These are phyloP conservation scores for Ischnus inquisitorius DNA, from an alignment of 2,888 invertebrate genomes.

Conservation along the genomic window DNA sequence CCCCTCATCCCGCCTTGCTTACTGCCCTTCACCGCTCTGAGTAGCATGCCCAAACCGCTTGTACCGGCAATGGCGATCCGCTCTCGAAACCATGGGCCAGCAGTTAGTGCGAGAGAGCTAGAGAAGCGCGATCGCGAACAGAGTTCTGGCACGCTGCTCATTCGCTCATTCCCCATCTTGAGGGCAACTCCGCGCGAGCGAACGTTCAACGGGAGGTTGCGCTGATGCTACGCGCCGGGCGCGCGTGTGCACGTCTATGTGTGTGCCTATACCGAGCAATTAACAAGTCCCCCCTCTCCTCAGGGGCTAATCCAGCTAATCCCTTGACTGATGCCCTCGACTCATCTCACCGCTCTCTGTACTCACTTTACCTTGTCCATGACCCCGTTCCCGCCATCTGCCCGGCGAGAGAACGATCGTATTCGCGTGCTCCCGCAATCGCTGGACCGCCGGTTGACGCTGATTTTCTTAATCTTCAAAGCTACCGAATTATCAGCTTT, in stretches of 20 bases:
- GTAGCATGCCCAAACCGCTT: conserved; percentile 18
- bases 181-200: conserved; percentile 21
- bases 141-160: conserved; percentile 1
- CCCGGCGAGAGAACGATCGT: not conserved
- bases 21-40: conserved; percentile 26
- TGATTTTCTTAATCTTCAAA: not conserved
- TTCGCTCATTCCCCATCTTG: conserved; percentile 8
- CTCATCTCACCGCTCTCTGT: conserved; percentile 62
- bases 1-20: not conserved
- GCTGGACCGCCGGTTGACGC: not conserved
- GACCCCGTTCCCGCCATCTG: conserved; percentile 69
- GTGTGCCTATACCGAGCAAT: conserved; percentile 82
- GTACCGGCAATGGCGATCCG: conserved; percentile 6
- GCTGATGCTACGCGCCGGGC: conserved; percentile 65
- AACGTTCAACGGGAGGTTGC: conserved; percentile 59
- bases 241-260: conserved; percentile 72
- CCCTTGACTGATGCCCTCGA: conserved; percentile 85
- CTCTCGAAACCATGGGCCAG: conserved; percentile 1
- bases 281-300: conserved; percentile 85
- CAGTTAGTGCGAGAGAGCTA: not conserved
- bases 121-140: conserved; percentile 8
- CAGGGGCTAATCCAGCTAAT: conserved; percentile 85
- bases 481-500: not conserved
- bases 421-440: not conserved
- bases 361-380: conserved; percentile 69